Conservation (phyloP, 2,113 vertebrate species). For the Dolichotis patagonum region DNA sequence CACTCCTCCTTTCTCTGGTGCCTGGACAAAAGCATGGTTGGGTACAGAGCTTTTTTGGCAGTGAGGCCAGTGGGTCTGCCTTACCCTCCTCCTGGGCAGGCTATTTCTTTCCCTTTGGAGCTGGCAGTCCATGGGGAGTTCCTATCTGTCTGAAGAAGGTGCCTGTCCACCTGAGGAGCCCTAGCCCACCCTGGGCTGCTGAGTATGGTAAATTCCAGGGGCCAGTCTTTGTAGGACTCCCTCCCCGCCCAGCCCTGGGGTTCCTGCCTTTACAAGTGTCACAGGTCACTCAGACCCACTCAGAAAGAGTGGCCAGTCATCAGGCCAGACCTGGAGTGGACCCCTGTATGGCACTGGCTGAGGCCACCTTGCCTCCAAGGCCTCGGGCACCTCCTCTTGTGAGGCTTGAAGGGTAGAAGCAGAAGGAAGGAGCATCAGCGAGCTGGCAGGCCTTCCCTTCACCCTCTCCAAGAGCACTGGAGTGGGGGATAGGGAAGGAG, state of each 20-base stretch:
- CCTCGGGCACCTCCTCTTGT: neutral
- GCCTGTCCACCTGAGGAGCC: neutral
- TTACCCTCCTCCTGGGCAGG: neutral
- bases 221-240: neutral
- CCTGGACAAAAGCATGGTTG: rapidly evolving
- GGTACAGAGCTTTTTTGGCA: rapidly evolving
- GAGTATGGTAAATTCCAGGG: neutral
- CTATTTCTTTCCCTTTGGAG: neutral
- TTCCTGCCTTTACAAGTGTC: neutral
- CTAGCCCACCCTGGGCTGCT: neutral
- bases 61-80: neutral
- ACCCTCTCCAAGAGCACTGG: slow-evolving; percentile 73
- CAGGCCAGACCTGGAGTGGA: rapidly evolving
- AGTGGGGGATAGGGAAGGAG: slow-evolving; percentile 87
- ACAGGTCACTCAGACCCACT: neutral
- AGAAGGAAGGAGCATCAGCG: too few relatives aligned
- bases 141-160: neutral
- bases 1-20: neutral
- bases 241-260: neutral
- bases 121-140: rapidly evolving
- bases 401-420: neutral
- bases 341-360: neutral
- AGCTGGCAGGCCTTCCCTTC: neutral
- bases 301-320: neutral
- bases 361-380: neutral